Evolutionary conservation across 2,797 vertebrate genomes (phyloP), one percentile per base, ranked within the genome.

Genomic region (Eurystomus glaucurus): DNA sequence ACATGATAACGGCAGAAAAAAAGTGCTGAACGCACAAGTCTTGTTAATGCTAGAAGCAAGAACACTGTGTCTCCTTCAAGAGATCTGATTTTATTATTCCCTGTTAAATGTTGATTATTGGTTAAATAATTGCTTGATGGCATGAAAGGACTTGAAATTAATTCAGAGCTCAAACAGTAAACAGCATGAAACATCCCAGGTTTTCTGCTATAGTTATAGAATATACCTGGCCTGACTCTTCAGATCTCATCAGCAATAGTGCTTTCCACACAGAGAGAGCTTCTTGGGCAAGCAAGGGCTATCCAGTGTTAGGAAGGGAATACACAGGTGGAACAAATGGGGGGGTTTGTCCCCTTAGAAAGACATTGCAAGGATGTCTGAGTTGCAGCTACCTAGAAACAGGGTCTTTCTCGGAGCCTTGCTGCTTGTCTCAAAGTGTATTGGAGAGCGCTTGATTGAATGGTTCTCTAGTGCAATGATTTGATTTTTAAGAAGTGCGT

Each of bases 21-120:
- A 96, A 96, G 58, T 93, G 93, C 96, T 96, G 94, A 98, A 71
- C 2, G 28, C 74, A 75, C 75, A 52, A 79, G 76, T 60, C 54
- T 83, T 16, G 83, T 74, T 93, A 92, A 41, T 78, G 81, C 95
- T 97, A 11, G 83, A 69, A 96, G 97, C 77, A 62, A 93, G 96
- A 92, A 93, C 77, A 11, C 66, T 19, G 52, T 62, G 79, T 90
- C 91, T 90, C 69, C 74, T 90, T 83, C 71, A 35, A 62, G 60
- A 74, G 80, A 80, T 68, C 85, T 91, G 3, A 85, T 93, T 93
- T 95, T 82, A 94, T 94, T 86, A 74, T 90, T 95, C 54, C 17
- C 78, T 52, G 82, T 91, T 93, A 93, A 91, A 52, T 78, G 72
- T 83, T 90, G 93, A 80, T 96, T 93, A 96, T 93, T 92, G 68